Conservation (phyloP, 2,113 vertebrate species). For the Platysternon megacephalum region DNA sequence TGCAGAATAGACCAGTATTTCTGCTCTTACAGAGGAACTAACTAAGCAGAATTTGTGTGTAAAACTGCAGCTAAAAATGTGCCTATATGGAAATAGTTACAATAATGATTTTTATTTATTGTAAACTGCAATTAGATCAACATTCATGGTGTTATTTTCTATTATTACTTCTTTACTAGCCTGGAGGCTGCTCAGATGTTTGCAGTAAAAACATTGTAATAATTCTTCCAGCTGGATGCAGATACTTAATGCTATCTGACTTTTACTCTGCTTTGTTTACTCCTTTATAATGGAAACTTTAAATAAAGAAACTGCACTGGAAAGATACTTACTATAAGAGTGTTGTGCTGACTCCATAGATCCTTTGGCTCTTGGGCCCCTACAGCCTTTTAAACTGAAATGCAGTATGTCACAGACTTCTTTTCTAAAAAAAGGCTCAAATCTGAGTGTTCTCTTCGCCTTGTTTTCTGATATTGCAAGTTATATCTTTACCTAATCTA, state of each 20-base stretch:
- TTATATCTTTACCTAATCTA: background rate
- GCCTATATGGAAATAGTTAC: background rate
- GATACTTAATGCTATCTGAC: background rate
- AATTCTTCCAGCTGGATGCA: background rate
- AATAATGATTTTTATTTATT: background rate
- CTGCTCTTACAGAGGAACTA: background rate
- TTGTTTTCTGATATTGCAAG: background rate
- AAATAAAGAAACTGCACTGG: background rate
- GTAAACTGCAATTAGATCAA: background rate
- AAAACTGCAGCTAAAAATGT: background rate
- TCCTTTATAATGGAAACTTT: constrained; percentile 1
- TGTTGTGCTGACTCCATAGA: background rate
- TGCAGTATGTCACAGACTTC: background rate
- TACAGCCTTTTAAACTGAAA: background rate
- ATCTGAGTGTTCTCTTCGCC: background rate
- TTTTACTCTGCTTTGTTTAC: background rate
- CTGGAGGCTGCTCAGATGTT: background rate
- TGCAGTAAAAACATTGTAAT: background rate
- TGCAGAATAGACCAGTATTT: background rate
- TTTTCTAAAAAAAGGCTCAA: background rate
- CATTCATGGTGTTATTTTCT: background rate
- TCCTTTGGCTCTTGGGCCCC: background rate
- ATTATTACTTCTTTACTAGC: background rate
- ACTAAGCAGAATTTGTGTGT: rapidly evolving
- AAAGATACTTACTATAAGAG: background rate